Conservation (phyloP, 37 sponge, comb jelly and placozoan species). For the Aphrocallistes beatrix region DNA sequence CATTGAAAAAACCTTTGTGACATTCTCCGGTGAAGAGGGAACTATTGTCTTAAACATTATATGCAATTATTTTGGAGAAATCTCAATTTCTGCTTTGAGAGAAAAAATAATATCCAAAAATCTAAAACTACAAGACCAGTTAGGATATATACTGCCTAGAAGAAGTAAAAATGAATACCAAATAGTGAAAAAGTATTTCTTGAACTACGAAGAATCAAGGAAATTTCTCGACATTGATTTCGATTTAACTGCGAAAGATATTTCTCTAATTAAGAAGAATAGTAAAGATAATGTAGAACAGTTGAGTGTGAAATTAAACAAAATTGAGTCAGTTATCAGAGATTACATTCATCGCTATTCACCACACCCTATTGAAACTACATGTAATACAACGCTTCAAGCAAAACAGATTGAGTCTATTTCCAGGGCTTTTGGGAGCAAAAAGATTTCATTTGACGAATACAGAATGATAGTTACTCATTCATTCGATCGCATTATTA, state of each 20-base stretch:
- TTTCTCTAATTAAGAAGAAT: background rate
- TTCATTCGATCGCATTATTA: background rate
- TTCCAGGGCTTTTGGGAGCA: background rate
- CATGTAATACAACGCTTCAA: background rate
- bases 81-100: background rate
- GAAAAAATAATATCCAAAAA: background rate
- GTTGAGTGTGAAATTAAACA: background rate
- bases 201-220: background rate
- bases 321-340: background rate
- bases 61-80: background rate
- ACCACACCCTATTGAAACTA: background rate
- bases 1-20: background rate
- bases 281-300: background rate
- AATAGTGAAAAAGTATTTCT: background rate
- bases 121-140: constrained; percentile 10
- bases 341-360: background rate
- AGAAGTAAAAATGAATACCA: background rate
- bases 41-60: background rate
- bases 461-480: background rate
- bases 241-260: background rate
- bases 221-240: background rate
- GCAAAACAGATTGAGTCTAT: background rate
- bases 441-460: background rate
- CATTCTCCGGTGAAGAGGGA: background rate
- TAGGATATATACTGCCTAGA: background rate